phyloP scores from a whole-genome alignment of 2,797 vertebrate species.

The Myotis myotis region DNA sequence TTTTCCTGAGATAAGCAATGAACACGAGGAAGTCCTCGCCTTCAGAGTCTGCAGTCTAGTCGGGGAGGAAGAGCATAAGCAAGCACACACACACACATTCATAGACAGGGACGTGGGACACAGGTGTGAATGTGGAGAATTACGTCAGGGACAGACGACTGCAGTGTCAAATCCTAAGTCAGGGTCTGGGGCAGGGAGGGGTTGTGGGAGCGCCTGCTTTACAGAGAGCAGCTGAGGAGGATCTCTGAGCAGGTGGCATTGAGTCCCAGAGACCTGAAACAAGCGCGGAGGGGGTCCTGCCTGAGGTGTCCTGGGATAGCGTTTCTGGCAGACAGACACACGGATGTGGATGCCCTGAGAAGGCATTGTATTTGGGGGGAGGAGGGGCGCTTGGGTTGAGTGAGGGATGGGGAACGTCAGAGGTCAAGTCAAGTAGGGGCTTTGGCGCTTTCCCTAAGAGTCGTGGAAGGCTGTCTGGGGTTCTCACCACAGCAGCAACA shows the following conservation, averaged over 20 bases:
- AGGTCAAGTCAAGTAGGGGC: background rate
- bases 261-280: background rate
- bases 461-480: background rate
- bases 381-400: background rate
- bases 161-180: background rate
- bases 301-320: background rate
- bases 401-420: background rate
- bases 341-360: background rate
- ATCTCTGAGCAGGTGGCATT: background rate
- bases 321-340: background rate
- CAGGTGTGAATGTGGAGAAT: no score
- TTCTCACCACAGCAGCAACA: background rate
- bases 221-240: background rate
- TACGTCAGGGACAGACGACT: background rate
- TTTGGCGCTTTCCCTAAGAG: background rate
- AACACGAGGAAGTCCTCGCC: background rate
- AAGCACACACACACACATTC: no score
- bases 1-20: background rate
- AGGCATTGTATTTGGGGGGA: rapidly evolving
- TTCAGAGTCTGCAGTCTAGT: background rate
- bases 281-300: background rate
- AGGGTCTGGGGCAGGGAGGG: background rate
- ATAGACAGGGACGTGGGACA: no score
- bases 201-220: no score
- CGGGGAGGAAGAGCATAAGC: background rate